Evolutionary conservation across 2,113 vertebrate genomes (phyloP).

Genomic region (Sorex araneus): DNA sequence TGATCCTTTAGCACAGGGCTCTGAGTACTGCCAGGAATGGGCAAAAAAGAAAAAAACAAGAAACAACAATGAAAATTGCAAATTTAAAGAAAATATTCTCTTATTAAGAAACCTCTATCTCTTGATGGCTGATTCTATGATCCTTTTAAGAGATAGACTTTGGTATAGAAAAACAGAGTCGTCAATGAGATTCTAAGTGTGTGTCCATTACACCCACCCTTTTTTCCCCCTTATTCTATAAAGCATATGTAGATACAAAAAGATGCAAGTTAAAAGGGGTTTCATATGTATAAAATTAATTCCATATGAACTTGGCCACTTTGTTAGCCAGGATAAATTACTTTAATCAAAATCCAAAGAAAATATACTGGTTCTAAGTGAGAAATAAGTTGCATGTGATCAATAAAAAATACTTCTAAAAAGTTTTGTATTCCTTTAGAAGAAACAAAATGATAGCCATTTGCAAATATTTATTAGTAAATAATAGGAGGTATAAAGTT

Average conservation of each 20-base stretch:
- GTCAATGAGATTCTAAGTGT: not conserved
- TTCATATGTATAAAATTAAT: conserved; percentile 17
- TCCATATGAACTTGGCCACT: not conserved
- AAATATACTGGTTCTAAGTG: not conserved
- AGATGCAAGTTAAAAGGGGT: not conserved
- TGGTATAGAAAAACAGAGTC: not conserved
- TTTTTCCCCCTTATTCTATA: not conserved
- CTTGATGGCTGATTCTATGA: not conserved
- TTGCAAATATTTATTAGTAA: not conserved
- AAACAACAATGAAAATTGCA: not conserved
- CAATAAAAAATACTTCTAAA: not conserved
- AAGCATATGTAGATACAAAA: not conserved
- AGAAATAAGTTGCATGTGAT: not conserved
- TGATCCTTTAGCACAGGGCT: too few relatives aligned
- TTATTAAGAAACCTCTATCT: not conserved
- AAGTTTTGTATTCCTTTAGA: not conserved
- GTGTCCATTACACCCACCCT: not conserved
- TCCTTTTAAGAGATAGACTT: not conserved
- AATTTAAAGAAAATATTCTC: not conserved
- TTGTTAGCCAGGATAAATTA: conserved; percentile 4
- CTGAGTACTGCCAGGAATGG: too few relatives aligned
- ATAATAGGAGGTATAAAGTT: too few relatives aligned
- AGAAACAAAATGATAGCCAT: not conserved
- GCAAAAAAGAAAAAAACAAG: too few relatives aligned
- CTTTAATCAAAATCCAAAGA: not conserved